phyloP scores from a whole-genome alignment of 1,140 invertebrate species.

The Kradibia gibbosae region DNA sequence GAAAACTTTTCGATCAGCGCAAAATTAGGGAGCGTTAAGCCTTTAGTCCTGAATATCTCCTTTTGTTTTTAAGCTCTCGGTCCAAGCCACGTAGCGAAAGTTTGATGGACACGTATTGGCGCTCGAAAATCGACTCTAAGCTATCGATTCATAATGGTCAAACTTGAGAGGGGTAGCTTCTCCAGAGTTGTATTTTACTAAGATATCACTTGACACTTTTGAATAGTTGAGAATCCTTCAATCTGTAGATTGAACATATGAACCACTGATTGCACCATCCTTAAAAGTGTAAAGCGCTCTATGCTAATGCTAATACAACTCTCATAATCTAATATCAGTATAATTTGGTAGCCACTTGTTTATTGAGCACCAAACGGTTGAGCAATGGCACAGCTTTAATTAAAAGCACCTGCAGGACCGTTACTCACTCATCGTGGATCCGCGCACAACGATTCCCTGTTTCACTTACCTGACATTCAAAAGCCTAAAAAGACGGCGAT shows the following conservation, averaged over 20 bases:
- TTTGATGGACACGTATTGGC: constrained; percentile 17
- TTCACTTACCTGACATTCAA: not conserved
- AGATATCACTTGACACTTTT: not conserved
- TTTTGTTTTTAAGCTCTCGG: not conserved
- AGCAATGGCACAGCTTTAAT: constrained; percentile 36
- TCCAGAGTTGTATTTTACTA: not conserved
- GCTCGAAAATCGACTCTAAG: not conserved
- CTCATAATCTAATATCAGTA: not conserved
- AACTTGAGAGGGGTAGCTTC: not conserved
- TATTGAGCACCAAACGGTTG: not conserved
- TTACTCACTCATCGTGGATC: not conserved
- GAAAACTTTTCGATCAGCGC: constrained; percentile 32
- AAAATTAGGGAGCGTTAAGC: constrained; percentile 10
- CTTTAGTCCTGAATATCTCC: not conserved
- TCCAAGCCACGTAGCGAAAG: not conserved
- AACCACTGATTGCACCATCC: not conserved
- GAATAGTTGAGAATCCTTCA: not conserved
- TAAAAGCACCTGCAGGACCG: constrained; percentile 4
- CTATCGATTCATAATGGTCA: not conserved
- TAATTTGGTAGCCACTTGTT: not conserved
- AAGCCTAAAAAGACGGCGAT: not conserved
- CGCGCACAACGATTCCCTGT: not conserved
- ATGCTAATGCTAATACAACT: not conserved
- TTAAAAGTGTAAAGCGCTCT: not conserved
- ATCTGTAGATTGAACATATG: not conserved